Evolutionary conservation across 2,888 invertebrate genomes (phyloP).

Genomic region (Chrysolina oricalcia): DNA sequence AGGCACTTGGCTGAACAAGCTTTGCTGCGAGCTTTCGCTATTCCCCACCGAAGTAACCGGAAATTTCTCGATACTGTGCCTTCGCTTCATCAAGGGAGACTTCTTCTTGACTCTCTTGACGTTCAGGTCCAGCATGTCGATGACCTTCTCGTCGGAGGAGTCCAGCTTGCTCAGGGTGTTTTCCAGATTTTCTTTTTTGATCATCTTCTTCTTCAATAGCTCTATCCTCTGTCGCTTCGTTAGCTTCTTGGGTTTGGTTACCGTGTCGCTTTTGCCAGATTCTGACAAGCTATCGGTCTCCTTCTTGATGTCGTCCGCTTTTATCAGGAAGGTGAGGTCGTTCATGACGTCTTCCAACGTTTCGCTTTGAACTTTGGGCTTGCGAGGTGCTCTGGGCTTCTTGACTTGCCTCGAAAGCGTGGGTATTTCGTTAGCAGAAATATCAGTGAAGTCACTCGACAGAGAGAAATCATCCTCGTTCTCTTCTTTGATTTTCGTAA

Average conservation of each 20-base stretch:
- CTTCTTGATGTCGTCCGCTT: conserved; percentile 62
- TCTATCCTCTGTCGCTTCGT: conserved; percentile 60
- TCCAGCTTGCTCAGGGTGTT: conserved; percentile 65
- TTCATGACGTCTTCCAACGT: conserved; percentile 69
- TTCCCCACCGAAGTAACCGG: conserved; percentile 61
- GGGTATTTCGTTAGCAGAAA: conserved; percentile 45
- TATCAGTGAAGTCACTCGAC: conserved; percentile 51
- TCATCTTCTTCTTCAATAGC: conserved; percentile 61
- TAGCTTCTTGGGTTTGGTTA: conserved; percentile 61
- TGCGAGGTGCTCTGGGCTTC: conserved; percentile 49
- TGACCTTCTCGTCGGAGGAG: conserved; percentile 66
- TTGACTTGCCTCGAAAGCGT: conserved; percentile 50
- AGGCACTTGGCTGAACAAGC: conserved; percentile 62
- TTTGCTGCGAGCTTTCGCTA: conserved; percentile 46
- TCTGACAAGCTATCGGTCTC: conserved; percentile 60
- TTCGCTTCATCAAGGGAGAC: conserved; percentile 60
- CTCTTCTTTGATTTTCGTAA: conserved; percentile 60
- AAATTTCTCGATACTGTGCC: conserved; percentile 70
- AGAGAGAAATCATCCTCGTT: conserved; percentile 47
- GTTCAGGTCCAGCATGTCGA: conserved; percentile 70
- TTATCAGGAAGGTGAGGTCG: conserved; percentile 64
- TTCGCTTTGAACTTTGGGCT: conserved; percentile 57
- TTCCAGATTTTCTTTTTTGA: conserved; percentile 67
- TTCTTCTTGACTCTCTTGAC: conserved; percentile 64
- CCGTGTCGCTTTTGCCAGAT: conserved; percentile 59